phyloP scores from a whole-genome alignment of 2,888 invertebrate genomes.

The Malthinus flaveolus region DNA sequence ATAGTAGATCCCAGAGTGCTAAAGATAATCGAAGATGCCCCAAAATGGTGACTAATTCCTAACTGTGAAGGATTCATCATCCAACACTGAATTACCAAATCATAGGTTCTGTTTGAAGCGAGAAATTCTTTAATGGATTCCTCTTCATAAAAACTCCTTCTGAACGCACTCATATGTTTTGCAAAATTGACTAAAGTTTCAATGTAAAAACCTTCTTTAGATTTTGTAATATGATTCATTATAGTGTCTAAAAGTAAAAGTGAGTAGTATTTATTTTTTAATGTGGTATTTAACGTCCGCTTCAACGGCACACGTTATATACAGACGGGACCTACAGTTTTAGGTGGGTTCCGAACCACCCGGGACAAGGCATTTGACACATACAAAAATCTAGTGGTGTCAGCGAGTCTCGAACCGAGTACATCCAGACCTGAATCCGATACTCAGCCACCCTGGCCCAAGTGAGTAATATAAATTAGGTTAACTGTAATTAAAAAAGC shows the following conservation, averaged over 20 bases:
- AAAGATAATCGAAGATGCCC: conserved; percentile 39
- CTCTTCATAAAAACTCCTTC: not conserved
- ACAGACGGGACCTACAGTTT: no score
- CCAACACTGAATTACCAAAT: conserved; percentile 38
- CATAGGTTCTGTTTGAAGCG: conserved; percentile 30
- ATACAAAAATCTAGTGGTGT: no score
- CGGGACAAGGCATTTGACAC: no score
- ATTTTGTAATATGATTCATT: not conserved
- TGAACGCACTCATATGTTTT: not conserved
- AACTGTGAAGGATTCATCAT: conserved; percentile 42
- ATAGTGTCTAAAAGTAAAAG: not conserved
- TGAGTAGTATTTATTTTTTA: no score
- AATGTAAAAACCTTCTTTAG: not conserved
- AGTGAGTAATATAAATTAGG: no score
- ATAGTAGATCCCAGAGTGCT: conserved; percentile 29
- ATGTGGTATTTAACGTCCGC: no score
- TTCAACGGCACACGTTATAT: no score
- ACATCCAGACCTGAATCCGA: no score
- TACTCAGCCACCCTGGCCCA: no score
- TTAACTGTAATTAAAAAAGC: no score
- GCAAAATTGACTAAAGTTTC: not conserved
- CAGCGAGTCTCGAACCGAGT: no score
- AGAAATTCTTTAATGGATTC: not conserved
- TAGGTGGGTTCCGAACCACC: no score
- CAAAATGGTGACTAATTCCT: conserved; percentile 38